Conservation (phyloP, 2,797 vertebrate genomes). For the Manis javanica region DNA sequence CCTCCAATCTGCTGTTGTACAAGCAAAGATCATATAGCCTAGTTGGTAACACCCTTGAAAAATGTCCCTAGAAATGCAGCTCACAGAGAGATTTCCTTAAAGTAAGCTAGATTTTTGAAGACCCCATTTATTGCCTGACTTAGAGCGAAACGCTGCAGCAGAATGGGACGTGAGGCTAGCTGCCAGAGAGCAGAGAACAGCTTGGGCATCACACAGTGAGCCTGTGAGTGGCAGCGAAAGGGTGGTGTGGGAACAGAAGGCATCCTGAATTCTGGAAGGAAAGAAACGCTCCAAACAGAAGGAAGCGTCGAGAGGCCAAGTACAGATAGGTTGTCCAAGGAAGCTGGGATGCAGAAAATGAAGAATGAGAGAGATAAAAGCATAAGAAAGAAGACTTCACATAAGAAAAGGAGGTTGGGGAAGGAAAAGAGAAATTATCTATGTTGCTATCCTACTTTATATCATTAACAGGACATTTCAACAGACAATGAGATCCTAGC, state of each 20-base stretch:
- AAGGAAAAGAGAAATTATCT: background rate
- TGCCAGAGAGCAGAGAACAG: constrained; percentile 51
- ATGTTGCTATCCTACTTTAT: background rate
- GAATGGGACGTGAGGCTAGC: constrained; percentile 8
- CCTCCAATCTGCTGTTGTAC: constrained; percentile 59
- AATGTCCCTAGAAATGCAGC: constrained; percentile 54
- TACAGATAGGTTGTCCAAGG: background rate
- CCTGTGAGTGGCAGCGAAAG: constrained; percentile 1
- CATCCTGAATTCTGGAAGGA: background rate
- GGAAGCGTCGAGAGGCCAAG: background rate
- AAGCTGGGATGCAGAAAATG: background rate
- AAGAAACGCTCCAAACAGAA: background rate
- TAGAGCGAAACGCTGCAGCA: constrained; percentile 59
- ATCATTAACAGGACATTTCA: background rate
- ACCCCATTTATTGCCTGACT: constrained; percentile 71
- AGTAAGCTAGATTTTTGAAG: constrained; percentile 70
- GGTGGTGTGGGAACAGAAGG: constrained; percentile 29
- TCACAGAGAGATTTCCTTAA: constrained; percentile 49
- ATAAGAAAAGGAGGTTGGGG: background rate
- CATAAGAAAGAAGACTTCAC: background rate
- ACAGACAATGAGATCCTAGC: background rate
- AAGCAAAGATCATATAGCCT: background rate
- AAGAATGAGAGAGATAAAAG: background rate
- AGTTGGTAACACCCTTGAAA: constrained; percentile 54
- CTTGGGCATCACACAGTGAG: constrained; percentile 47